These are phyloP conservation scores for Merluccius polli DNA, from an alignment of 2,797 vertebrate genomes.

Conservation along the genomic window DNA sequence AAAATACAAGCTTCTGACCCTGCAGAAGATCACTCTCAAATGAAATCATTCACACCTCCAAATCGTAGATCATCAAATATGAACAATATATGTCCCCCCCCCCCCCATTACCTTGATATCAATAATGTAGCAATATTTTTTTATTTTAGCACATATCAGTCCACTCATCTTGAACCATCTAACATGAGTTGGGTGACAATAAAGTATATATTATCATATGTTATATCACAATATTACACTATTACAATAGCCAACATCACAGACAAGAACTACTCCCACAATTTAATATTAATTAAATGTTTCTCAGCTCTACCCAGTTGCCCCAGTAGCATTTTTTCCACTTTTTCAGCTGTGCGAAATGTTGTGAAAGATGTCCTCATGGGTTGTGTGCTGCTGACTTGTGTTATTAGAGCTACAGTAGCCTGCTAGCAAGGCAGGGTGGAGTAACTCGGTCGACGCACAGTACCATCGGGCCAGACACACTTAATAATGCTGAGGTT, in stretches of 20 bases:
- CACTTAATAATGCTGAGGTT: slow-evolving; percentile 41
- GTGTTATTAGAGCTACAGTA: slow-evolving; percentile 23
- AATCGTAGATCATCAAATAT: background rate
- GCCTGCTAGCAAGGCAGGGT: slow-evolving; percentile 23
- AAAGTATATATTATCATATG: background rate
- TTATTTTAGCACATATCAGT: background rate
- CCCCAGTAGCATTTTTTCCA: background rate
- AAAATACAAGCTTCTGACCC: no score
- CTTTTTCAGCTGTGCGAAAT: slow-evolving; percentile 39
- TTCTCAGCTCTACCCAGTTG: background rate
- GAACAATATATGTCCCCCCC: no score
- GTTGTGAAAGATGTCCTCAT: slow-evolving; percentile 44
- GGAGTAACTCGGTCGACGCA: slow-evolving; percentile 10
- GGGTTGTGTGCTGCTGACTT: slow-evolving; percentile 17
- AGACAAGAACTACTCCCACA: background rate
- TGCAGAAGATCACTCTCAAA: no score
- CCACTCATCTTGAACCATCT: background rate
- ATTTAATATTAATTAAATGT: background rate
- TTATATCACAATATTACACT: background rate
- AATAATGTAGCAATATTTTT: background rate
- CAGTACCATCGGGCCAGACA: slow-evolving; percentile 13
- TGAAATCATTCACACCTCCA: no score
- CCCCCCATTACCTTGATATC: background rate
- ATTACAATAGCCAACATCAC: background rate
- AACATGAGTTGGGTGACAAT: background rate